Conservation (phyloP, 2,113 vertebrate genomes). For the Mellivora capensis region DNA sequence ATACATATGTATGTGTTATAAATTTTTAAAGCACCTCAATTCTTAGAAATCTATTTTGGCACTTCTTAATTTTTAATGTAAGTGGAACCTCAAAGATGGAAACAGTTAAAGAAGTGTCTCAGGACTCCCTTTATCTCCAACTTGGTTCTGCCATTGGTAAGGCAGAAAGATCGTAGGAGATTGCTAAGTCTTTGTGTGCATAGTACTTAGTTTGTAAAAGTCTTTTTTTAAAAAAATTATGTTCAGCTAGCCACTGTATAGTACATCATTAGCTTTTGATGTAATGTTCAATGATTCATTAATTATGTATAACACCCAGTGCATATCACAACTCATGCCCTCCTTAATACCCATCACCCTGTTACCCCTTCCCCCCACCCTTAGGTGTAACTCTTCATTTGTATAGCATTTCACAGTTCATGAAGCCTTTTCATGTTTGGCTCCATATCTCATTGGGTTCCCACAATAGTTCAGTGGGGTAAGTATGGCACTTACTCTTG, state of each 20-base stretch:
- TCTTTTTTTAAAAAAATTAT: neutral
- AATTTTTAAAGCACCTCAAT: neutral
- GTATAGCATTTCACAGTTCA: neutral
- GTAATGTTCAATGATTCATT: too few species aligned
- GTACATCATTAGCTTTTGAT: too few species aligned
- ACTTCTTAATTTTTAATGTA: constrained; percentile 3
- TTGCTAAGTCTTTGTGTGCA: neutral
- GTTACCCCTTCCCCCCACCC: too few species aligned
- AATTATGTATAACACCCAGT: too few species aligned
- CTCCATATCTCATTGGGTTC: neutral
- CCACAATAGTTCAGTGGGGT: neutral
- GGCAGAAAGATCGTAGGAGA: neutral
- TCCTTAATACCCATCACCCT: too few species aligned
- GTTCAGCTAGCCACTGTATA: too few species aligned
- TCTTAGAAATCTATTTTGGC: neutral
- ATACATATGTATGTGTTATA: neutral
- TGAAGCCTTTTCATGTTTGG: neutral
- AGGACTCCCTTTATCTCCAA: neutral
- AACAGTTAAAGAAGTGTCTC: neutral
- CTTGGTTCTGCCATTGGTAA: neutral
- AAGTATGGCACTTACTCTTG: neutral
- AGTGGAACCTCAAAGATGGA: neutral
- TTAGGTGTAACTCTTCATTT: neutral
- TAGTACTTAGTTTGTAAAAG: neutral
- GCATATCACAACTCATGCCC: too few species aligned